Evolutionary conservation across 2,888 invertebrate species (phyloP).

Genomic region (Theretra japonica): DNA sequence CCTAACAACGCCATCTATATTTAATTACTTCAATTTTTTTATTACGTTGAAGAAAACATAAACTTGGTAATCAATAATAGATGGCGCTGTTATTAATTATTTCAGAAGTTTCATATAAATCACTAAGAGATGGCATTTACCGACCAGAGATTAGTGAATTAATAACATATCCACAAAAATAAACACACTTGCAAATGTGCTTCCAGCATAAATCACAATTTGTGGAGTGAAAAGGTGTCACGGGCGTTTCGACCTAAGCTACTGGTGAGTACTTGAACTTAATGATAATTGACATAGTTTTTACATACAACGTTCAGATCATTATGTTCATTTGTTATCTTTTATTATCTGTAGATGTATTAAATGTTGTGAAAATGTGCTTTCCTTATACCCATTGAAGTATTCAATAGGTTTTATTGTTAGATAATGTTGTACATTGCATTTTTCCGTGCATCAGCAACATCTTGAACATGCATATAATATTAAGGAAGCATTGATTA

Average conservation of each 20-base stretch:
- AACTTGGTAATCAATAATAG: background rate
- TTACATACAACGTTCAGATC: background rate
- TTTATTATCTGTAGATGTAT: too few relatives aligned
- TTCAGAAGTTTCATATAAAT: background rate
- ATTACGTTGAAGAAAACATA: background rate
- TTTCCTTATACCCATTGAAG: too few relatives aligned
- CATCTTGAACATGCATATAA: too few relatives aligned
- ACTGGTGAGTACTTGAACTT: slow-evolving; percentile 8
- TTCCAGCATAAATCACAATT: slow-evolving; percentile 21
- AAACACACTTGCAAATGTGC: slow-evolving; percentile 15
- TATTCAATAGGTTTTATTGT: too few relatives aligned
- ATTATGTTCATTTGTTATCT: too few relatives aligned
- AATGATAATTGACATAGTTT: background rate
- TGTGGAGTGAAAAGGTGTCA: slow-evolving; percentile 14
- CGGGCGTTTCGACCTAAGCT: background rate
- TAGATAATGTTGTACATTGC: too few relatives aligned
- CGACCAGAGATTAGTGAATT: slow-evolving; percentile 16
- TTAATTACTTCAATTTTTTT: background rate
- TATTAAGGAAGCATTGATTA: too few relatives aligned
- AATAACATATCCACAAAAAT: slow-evolving; percentile 23
- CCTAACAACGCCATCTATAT: background rate
- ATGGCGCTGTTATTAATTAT: background rate
- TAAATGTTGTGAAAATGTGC: too few relatives aligned
- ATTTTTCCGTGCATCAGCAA: too few relatives aligned
- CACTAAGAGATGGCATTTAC: background rate